Evolutionary conservation across 2,113 vertebrate species (phyloP).

Genomic region (Dipodomys spectabilis): DNA sequence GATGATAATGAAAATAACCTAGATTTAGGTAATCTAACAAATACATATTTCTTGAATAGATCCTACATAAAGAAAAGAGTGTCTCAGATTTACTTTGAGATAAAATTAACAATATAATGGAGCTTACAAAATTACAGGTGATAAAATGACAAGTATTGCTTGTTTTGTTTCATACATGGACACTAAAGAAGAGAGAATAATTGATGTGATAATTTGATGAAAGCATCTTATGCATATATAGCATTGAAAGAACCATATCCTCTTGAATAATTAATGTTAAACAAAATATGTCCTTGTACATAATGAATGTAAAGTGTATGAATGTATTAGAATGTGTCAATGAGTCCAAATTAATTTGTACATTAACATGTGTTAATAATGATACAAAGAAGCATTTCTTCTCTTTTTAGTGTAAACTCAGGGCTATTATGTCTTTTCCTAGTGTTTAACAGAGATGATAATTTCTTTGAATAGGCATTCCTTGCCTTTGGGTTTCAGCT

Average conservation of each 20-base stretch:
- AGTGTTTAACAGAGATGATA: neutral
- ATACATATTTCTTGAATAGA: neutral
- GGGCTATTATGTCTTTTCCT: neutral
- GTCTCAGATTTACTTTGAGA: neutral
- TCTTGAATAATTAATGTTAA: too few species aligned
- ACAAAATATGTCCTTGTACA: too few species aligned
- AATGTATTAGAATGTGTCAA: neutral
- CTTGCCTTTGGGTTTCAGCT: neutral
- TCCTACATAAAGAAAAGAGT: neutral
- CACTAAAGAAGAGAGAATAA: neutral
- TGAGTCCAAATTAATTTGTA: neutral
- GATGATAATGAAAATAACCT: neutral
- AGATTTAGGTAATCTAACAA: slow-evolving; percentile 11
- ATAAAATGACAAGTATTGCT: neutral
- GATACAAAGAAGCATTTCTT: neutral
- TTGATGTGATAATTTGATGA: too few species aligned
- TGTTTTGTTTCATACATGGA: neutral
- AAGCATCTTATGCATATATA: neutral
- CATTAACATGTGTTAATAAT: neutral
- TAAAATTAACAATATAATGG: neutral
- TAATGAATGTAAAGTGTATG: too few species aligned
- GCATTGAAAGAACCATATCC: too few species aligned
- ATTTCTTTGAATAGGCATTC: neutral
- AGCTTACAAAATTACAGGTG: neutral
- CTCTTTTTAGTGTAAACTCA: neutral